Evolutionary conservation across 1,140 invertebrate species (phyloP), one percentile per base, ranked within the genome.

Genomic region (Elysia chlorotica): DNA sequence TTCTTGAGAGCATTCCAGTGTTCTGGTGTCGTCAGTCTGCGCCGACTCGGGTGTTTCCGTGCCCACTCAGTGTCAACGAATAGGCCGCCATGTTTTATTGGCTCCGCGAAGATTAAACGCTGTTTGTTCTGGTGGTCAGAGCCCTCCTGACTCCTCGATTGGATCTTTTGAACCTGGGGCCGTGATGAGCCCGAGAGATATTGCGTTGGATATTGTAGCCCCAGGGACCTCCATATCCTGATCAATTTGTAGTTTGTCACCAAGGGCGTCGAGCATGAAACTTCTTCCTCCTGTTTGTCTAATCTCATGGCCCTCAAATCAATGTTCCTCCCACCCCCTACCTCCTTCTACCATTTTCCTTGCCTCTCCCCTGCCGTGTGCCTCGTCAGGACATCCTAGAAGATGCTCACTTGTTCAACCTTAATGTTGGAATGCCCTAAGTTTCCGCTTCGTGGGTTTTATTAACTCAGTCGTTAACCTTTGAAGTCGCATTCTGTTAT

Each of bases 201-300:
- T 66, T 66, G 63, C 41, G 62, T 65, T 30, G 66, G 72, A 74
- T 59, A 74, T 68, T 61, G 72, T 65, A 41, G 66, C 57, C 57
- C 21, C 31, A 48, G 56, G n/a, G 35, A 48, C 62, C 59, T 61
- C 17, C 59, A 57, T 59, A 53, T 61, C 25, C 41, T 65, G 57
- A 74, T 74, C 73, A 74, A 70, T 69, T 68, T 41, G 37, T 53
- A 65, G 38, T 74, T 74, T 74, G 59, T 74, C 73, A 74, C n/a
- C 48, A n/a, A n/a, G n/a, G n/a, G n/a, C n/a, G n/a, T n/a, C n/a
- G n/a, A n/a, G n/a, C n/a, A n/a, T n/a, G n/a, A n/a, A n/a, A n/a
- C n/a, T n/a, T n/a, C n/a, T n/a, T n/a, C n/a, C n/a, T n/a, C n/a
- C n/a, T n/a, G n/a, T n/a, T n/a, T n/a, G n/a, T n/a, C n/a, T n/a